Base-by-base conservation (phyloP, 2,888 invertebrate species). In the Prosapia bicincta region DNA sequence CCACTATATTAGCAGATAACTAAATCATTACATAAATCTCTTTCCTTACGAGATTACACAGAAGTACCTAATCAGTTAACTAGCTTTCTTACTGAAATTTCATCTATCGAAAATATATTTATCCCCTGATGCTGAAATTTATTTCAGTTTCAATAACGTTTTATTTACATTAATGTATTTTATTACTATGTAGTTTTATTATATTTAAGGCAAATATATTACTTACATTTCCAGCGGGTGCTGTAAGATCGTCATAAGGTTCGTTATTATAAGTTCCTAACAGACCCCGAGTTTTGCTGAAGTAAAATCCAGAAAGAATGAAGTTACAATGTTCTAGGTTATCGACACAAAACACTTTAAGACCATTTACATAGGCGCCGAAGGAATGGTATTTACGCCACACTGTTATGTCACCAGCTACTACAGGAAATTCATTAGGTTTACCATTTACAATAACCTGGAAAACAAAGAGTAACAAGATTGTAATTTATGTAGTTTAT, bases 221-320 rank as follows among this genome's bases (percentile, higher is more conserved):
- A 43, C 79, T 84, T 82, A 94, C 90, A 85, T 91, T 90, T 82
- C 94, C 93, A 79, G 91, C 91, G 15, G 94, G 91, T 43, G 91
- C 85, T 75, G 90, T 89, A 84, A 91, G 91, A 85, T 98, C 98
- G 82, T 97, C 95, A 83, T 87, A 92, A 3, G 91, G 91, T 83
- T 98, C 98, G 82, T 94, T 92, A 88, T 97, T 96, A 76, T 93
- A 95, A 81, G 94, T 94, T 78, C 98, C 98, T 13, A 97, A 88
- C 1, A 98, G 88, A 83, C 98, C 97, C 15, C 93, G 92, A 2
- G 93, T 86, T 83, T 93, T 94, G 80, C 94, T 94, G 68, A 92
- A 92, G 85, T 97, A 97, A 89, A 92, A 97, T 9, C 96, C 96
- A 80, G 91, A 91, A 0, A 96, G 87, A 79, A 88, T 88, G 5